Conservation (phyloP, 1,140 invertebrate species). For the Anoplolepis gracilipes region DNA sequence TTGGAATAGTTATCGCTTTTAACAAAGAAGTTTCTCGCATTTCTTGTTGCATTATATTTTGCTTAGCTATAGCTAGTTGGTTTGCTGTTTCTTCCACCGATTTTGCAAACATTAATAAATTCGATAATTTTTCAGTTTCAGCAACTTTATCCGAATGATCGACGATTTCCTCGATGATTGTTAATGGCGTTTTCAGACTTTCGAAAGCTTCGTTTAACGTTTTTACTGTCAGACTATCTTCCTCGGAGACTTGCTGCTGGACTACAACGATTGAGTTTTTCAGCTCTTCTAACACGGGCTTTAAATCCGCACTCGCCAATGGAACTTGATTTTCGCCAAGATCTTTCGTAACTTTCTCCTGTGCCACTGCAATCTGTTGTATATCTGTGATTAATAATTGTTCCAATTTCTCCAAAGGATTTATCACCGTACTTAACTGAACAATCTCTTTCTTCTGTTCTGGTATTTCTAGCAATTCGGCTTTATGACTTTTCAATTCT, state of each 20-base stretch:
- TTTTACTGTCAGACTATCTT: background rate
- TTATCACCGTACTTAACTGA: slow-evolving; percentile 43
- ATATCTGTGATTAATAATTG: slow-evolving; percentile 48
- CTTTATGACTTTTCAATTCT: slow-evolving; percentile 32
- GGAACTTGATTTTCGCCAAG: slow-evolving; percentile 11
- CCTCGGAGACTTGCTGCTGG: slow-evolving; percentile 37
- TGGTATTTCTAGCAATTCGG: slow-evolving; percentile 13
- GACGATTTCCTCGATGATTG: slow-evolving; percentile 43
- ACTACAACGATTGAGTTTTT: slow-evolving; percentile 49
- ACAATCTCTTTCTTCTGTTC: background rate
- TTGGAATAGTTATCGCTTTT: slow-evolving; percentile 45
- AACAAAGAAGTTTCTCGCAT: slow-evolving; percentile 32
- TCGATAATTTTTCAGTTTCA: slow-evolving; percentile 39
- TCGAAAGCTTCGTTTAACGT: slow-evolving; percentile 31
- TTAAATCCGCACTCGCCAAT: slow-evolving; percentile 39
- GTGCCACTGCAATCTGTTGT: background rate
- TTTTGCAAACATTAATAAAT: slow-evolving; percentile 49
- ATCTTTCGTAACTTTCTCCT: slow-evolving; percentile 1
- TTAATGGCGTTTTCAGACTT: slow-evolving; percentile 39
- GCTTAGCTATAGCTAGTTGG: slow-evolving; percentile 18
- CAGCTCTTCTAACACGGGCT: slow-evolving; percentile 58
- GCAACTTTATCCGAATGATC: slow-evolving; percentile 52
- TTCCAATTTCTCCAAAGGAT: slow-evolving; percentile 75
- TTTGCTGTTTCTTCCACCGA: slow-evolving; percentile 46
- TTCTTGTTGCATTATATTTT: slow-evolving; percentile 13